Percentiles rank a stretch among this genome's conserved stretches.
Evolutionary conservation across 53 echinoderm and acorn worm genomes (phyloP).

Genomic region (Pentamera pediparva): DNA sequence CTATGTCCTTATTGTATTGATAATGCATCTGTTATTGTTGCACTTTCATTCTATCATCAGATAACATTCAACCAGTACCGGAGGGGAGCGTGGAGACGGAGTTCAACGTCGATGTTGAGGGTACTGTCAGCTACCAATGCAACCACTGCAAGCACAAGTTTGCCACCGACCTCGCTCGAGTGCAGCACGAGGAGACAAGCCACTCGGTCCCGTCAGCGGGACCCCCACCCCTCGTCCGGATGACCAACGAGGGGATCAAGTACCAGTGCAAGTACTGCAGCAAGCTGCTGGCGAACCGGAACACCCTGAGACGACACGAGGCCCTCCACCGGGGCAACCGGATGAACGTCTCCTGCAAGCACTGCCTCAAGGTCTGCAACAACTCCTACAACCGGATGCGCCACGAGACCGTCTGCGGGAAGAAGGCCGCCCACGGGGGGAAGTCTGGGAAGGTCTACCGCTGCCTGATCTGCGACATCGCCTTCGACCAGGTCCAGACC

Average conservation of each 20-base stretch:
- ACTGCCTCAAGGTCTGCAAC: background rate
- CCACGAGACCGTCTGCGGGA: background rate
- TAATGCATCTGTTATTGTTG: too few species aligned
- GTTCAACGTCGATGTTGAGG: background rate
- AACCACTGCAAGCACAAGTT: background rate
- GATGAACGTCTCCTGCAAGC: background rate
- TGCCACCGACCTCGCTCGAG: background rate
- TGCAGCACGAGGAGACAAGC: background rate
- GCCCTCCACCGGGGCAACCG: background rate
- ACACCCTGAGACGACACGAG: conserved; percentile 3
- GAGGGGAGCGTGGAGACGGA: too few species aligned
- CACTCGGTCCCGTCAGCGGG: background rate
- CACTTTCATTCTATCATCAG: too few species aligned
- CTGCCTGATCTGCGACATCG: conserved; percentile 11
- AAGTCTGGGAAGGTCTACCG: background rate
- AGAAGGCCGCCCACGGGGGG: background rate
- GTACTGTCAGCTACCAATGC: background rate
- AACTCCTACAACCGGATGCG: background rate
- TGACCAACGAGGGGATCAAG: background rate
- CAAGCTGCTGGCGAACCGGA: background rate
- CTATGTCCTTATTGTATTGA: too few species aligned
- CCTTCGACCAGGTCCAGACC: background rate
- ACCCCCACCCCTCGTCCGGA: background rate
- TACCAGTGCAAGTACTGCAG: conserved; percentile 12
- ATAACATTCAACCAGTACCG: too few species aligned